phyloP scores from a whole-genome alignment of 2,888 invertebrate genomes.

The Melieria crassipennis region DNA sequence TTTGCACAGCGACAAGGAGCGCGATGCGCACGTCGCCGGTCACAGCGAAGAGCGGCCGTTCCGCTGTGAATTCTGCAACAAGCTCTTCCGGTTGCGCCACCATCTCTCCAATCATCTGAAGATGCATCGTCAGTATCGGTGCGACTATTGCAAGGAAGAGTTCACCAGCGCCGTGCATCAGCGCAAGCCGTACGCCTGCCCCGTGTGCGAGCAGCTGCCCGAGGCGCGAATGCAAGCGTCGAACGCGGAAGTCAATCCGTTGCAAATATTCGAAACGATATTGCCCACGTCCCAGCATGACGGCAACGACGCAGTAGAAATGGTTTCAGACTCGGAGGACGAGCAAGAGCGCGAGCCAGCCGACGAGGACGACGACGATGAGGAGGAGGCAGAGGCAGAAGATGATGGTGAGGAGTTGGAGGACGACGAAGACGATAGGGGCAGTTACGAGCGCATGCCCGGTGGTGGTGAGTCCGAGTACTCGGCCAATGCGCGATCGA shows the following conservation, averaged over 20 bases:
- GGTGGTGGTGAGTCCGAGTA: not conserved
- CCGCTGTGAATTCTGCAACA: constrained; percentile 55
- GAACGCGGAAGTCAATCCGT: constrained; percentile 35
- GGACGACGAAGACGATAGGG: constrained; percentile 32
- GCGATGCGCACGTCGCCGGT: constrained; percentile 62
- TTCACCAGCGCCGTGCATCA: constrained; percentile 51
- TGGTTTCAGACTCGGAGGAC: constrained; percentile 38
- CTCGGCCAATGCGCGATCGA: not conserved
- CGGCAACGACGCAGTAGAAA: constrained; percentile 43
- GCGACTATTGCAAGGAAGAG: constrained; percentile 50
- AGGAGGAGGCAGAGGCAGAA: constrained; percentile 16
- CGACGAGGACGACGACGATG: constrained; percentile 29
- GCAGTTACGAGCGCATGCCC: constrained; percentile 15
- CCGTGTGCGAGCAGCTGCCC: constrained; percentile 44
- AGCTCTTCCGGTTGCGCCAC: constrained; percentile 52
- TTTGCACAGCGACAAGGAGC: constrained; percentile 47
- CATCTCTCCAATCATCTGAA: constrained; percentile 54
- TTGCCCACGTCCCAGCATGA: constrained; percentile 27
- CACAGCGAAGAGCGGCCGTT: constrained; percentile 70
- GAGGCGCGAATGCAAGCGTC: constrained; percentile 39
- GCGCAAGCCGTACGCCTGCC: constrained; percentile 51
- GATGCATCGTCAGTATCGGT: constrained; percentile 51
- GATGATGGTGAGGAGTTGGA: constrained; percentile 33
- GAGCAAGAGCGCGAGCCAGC: constrained; percentile 10
- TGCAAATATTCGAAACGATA: constrained; percentile 41